These are phyloP conservation scores for Beaufortia kweichowensis DNA, from an alignment of 2,113 vertebrate genomes.

Conservation along the genomic window DNA sequence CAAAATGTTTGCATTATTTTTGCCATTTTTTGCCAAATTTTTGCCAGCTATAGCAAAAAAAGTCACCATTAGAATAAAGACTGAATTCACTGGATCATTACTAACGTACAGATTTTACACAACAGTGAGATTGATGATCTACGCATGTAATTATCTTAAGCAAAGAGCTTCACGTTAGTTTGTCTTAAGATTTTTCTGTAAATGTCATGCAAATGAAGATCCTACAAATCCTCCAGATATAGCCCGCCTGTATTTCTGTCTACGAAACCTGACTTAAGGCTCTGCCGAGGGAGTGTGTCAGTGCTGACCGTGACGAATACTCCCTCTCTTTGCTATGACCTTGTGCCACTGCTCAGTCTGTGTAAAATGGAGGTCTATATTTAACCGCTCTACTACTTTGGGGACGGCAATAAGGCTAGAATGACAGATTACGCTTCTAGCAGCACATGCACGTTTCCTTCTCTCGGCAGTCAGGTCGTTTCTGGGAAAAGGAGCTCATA, in stretches of 20 bases:
- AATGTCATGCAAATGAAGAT: slow-evolving; percentile 17
- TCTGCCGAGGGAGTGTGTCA: slow-evolving; percentile 8
- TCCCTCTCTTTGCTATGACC: slow-evolving; percentile 34
- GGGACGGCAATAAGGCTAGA: slow-evolving; percentile 69
- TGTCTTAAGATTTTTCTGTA: neutral
- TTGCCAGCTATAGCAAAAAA: too few species aligned
- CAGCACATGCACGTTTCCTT: slow-evolving; percentile 52
- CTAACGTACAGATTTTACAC: neutral
- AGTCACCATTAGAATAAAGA: too few species aligned
- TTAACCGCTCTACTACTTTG: slow-evolving; percentile 62
- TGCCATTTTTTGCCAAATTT: neutral
- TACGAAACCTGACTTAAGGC: slow-evolving; percentile 42
- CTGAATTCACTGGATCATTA: too few species aligned
- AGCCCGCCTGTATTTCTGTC: neutral
- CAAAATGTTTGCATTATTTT: too few species aligned
- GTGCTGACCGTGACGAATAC: slow-evolving; percentile 29
- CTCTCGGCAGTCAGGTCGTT: slow-evolving; percentile 36
- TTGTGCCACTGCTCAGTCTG: slow-evolving; percentile 51
- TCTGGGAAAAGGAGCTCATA: slow-evolving; percentile 43
- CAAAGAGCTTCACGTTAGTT: neutral
- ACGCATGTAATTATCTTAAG: neutral
- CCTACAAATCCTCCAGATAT: neutral
- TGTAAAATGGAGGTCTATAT: slow-evolving; percentile 65
- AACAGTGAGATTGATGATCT: neutral
- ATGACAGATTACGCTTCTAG: slow-evolving; percentile 67